phyloP scores from a whole-genome alignment of 2,113 vertebrate species.

The Cariama cristata region DNA sequence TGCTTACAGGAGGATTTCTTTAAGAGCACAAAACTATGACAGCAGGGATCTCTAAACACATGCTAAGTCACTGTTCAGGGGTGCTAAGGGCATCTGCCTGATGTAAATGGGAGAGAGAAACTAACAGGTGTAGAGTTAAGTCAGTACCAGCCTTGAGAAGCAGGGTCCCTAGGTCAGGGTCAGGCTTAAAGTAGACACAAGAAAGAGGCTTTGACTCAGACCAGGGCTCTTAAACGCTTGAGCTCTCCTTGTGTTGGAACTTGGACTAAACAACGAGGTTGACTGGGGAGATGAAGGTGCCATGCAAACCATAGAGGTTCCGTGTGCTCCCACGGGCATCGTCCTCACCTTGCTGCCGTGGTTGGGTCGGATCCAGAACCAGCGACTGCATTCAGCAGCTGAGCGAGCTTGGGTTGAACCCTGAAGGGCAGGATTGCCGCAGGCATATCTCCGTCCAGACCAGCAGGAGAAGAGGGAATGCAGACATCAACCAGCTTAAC shows the following conservation, averaged over 20 bases:
- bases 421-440: neutral
- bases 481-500: neutral
- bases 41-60: neutral
- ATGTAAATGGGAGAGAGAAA: neutral
- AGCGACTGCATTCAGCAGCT: neutral
- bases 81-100: neutral
- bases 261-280: neutral
- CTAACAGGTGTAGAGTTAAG: neutral
- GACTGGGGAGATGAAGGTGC: neutral
- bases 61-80: neutral
- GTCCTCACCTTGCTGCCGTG: neutral
- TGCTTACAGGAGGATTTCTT: neutral
- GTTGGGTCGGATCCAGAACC: neutral
- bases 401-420: neutral
- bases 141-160: neutral
- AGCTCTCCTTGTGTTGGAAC: neutral
- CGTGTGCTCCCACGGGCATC: neutral
- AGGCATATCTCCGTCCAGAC: neutral
- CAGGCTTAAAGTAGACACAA: neutral
- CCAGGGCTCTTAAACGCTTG: neutral
- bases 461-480: neutral
- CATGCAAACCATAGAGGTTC: neutral
- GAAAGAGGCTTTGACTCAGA: neutral
- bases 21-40: neutral
- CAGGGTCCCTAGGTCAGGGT: neutral